phyloP scores from a whole-genome alignment of 2,888 invertebrate species.

The Glyphotaelius pellucidus region DNA sequence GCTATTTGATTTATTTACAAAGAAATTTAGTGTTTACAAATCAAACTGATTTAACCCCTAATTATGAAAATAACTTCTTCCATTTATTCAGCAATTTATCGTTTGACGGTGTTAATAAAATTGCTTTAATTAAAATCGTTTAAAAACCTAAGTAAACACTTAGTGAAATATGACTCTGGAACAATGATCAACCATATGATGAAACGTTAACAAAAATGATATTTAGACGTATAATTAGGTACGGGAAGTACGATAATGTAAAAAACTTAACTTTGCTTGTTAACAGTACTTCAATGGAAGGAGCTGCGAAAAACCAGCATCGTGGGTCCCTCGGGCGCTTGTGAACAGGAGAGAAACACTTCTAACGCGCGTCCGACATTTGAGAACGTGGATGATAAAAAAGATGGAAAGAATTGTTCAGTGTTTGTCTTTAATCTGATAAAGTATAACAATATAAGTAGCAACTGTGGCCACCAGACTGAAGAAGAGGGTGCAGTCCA shows the following conservation, averaged over 20 bases:
- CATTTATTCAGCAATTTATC: neutral
- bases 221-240: too few relatives aligned
- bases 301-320: neutral
- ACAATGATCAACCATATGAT: too few relatives aligned
- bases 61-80: neutral
- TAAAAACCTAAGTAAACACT: too few relatives aligned
- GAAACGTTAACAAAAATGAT: too few relatives aligned
- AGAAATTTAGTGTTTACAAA: neutral
- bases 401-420: neutral
- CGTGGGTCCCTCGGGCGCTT: neutral
- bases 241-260: too few relatives aligned
- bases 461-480: conserved; percentile 3
- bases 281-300: neutral
- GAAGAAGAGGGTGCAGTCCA: conserved; percentile 7
- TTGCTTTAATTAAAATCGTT: too few relatives aligned
- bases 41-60: neutral
- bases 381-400: neutral
- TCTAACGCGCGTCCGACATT: neutral
- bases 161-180: too few relatives aligned
- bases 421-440: neutral
- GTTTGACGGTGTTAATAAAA: too few relatives aligned
- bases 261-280: neutral
- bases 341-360: too few relatives aligned
- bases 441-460: neutral
- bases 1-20: neutral